A percentile compares a stretch with the other conserved stretches of the same genome.
phyloP scores from a whole-genome alignment of 2,113 vertebrate species.

The Amblyornis subalaris region DNA sequence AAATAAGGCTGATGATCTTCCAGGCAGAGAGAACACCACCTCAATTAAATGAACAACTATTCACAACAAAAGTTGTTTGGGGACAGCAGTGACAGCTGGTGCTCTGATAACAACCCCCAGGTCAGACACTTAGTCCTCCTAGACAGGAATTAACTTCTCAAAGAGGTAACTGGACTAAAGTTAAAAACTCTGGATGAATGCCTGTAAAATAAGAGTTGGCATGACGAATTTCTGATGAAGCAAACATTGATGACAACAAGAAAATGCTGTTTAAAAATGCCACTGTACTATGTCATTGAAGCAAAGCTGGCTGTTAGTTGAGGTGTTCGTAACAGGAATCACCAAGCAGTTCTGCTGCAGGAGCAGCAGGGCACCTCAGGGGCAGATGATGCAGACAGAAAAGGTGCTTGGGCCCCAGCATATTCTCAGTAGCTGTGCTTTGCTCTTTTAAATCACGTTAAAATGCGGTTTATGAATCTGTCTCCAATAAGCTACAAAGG shows the following conservation, averaged over 20 bases:
- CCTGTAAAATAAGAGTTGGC: not conserved
- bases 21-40: not conserved
- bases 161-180: not conserved
- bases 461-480: not conserved
- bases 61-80: not conserved
- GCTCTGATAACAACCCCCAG: not conserved
- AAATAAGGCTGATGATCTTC: not conserved
- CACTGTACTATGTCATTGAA: not conserved
- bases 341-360: not conserved
- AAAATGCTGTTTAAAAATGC: not conserved
- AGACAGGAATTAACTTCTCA: not conserved
- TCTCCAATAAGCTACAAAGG: not conserved
- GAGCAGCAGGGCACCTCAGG: not conserved
- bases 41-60: not conserved
- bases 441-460: not conserved
- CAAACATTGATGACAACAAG: not conserved
- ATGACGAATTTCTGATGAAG: not conserved
- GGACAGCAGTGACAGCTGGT: not conserved
- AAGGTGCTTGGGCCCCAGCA: not conserved
- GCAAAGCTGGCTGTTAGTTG: not conserved
- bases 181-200: not conserved
- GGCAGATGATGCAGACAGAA: not conserved
- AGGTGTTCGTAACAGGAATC: not conserved
- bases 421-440: not conserved
- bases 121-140: not conserved